phyloP scores from a whole-genome alignment of 2,888 invertebrate genomes.

The Zygaena filipendulae region DNA sequence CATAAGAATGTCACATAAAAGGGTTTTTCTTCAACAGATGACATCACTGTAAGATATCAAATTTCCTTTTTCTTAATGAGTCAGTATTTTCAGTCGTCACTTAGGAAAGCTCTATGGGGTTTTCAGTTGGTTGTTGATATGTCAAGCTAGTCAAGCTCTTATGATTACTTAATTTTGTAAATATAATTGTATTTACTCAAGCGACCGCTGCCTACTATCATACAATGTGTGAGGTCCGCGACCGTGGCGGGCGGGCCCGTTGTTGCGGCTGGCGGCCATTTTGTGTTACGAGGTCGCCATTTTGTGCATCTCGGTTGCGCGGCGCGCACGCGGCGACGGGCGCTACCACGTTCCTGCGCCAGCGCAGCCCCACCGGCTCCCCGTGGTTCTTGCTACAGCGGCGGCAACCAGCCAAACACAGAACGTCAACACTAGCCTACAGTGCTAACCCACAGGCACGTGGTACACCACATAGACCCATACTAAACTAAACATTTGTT shows the following conservation, averaged over 20 bases:
- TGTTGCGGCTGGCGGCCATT: conserved; percentile 11
- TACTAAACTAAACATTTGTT: too few species aligned
- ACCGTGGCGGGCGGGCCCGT: conserved; percentile 17
- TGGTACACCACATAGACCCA: not conserved
- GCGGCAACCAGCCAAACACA: too few species aligned
- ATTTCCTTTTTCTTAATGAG: too few species aligned
- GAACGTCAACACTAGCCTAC: conserved; percentile 22
- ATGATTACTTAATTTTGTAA: too few species aligned
- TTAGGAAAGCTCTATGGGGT: not conserved
- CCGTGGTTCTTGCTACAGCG: conserved; percentile 35
- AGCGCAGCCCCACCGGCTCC: conserved; percentile 35
- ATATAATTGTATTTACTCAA: too few species aligned
- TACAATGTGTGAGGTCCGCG: conserved; percentile 27
- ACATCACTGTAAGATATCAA: too few species aligned
- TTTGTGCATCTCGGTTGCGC: conserved; percentile 4
- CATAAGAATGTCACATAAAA: too few species aligned
- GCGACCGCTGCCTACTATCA: conserved; percentile 26
- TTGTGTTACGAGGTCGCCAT: conserved; percentile 11
- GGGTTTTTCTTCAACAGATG: too few species aligned
- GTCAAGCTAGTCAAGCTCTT: not conserved
- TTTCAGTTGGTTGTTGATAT: not conserved
- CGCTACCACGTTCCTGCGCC: conserved; percentile 46
- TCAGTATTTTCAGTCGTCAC: too few species aligned
- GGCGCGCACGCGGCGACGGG: conserved; percentile 24
- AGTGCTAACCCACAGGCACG: conserved; percentile 5